Evolutionary conservation across 1,140 invertebrate genomes (phyloP), one percentile per base, ranked within the genome.

Genomic region (Papilio helenus): DNA sequence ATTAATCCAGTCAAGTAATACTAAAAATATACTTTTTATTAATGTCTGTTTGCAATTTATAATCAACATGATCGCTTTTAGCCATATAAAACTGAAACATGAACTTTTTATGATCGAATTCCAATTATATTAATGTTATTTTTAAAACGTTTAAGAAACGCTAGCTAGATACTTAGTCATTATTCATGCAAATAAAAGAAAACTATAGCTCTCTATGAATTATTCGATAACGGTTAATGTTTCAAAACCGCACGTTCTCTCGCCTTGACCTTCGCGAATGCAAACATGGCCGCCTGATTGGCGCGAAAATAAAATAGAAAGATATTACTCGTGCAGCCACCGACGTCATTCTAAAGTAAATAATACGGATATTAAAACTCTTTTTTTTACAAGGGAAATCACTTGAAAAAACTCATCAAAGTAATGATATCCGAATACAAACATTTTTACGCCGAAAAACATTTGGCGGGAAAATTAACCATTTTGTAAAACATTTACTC

Each of bases 241-340:
- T 68, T 29, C 61, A 8, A 49, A 74, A 73, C 44, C 12, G 72
- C 72, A 74, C 44, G 23, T 44, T 74, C 72, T 74, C 72, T 44
- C 20, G 23, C 72, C 72, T 74, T 51, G 72, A 74, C 72, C 72
- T 74, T 74, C 42, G 42, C 23, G 42, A 74, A 74, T 49, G 72
- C 72, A 74, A 74, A 74, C 42, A 46, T 49, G 20, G 72, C 39
- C n/a, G 51, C 51, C 51, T 55, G 51, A 55, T 20, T 55, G n/a
- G 51, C 51, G 39, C 72, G 72, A 44, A 68, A 74, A 74, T 74
- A 46, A 74, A 74, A 74, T 74, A 51, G 72, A 74, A 74, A 46
- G 42, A 74, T 74, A 68, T 34, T 68, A 68, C 61, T 68, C 61
- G 61, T 34, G 61, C 26, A 14, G 61, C 61, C 61, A 68, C 2